Base-by-base conservation (phyloP, 64 coral and sea anemone genomes). In the Montipora efflorescens region DNA sequence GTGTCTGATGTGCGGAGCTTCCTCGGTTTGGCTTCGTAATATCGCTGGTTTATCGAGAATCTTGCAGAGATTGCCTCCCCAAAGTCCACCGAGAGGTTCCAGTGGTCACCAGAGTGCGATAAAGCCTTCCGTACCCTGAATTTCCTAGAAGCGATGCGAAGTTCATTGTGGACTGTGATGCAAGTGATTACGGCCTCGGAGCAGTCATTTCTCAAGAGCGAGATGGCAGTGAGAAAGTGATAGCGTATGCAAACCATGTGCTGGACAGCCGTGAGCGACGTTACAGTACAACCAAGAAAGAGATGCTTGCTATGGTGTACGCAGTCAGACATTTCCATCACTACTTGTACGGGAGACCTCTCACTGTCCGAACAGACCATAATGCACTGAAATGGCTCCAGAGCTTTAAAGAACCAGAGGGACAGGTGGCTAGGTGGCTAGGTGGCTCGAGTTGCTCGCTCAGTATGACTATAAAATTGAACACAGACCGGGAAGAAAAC, bases 331-430 rank as follows among this genome's bases (percentile, higher is more conserved):
- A 93, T 25, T 93, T 93, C 62, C 50, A 8, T 47, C 81, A 93
- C 23, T 79, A 93, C 58, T 45, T 87, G 74, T 73, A 77, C 7
- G 82, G 91, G 3, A 59, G 81, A 57, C 83, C 64, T 6, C 79
- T 87, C 48, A 76, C 64, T 4, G 19, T 93, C 4, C 66, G 68
- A 11, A 93, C 74, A 57, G 81, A 92, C 51, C 82, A 92, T 25
- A 92, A 87, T 20, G 69, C 81, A 36, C 55, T 92, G 0, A 92
- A 73, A 13, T 87, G 84, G 53, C 75, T 87, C 4, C 91, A 93
- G 82, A 87, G 25, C 19, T 87, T 87, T 8, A 59, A 84, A 16
- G 84, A 93, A 20, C 91, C 84, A 1, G 84, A 87, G 20, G 82
- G 81, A 19, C 51, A 87, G 74, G 91, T 25, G 25, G 25, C 25